These are phyloP conservation scores for Clupea harengus DNA, from an alignment of 2,113 vertebrate genomes.

Conservation along the genomic window DNA sequence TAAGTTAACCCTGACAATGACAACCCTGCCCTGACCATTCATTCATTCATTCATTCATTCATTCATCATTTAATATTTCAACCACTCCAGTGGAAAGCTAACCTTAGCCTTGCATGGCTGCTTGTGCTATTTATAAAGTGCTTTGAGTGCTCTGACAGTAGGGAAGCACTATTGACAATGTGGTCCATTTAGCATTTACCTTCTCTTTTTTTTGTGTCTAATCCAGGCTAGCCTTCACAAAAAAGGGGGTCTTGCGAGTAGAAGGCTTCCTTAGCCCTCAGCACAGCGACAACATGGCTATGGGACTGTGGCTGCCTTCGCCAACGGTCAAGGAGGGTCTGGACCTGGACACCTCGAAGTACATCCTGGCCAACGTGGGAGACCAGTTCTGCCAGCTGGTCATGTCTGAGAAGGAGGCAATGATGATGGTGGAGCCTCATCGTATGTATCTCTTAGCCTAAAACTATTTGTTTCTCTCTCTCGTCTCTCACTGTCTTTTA, in stretches of 20 bases:
- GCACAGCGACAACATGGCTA: constrained; percentile 94
- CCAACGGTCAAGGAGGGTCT: constrained; percentile 85
- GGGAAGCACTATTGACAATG: too few relatives aligned
- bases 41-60: too few relatives aligned
- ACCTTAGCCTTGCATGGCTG: too few relatives aligned
- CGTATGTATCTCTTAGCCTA: constrained; percentile 74
- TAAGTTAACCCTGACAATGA: too few relatives aligned
- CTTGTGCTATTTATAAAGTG: too few relatives aligned
- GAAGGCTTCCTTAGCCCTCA: constrained; percentile 96
- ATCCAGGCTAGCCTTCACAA: constrained; percentile 89
- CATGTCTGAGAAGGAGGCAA: constrained; percentile 98
- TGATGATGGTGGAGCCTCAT: constrained; percentile 99
- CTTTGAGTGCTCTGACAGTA: too few relatives aligned
- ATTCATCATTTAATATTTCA: too few relatives aligned
- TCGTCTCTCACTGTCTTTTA: background rate
- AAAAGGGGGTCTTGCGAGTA: constrained; percentile 92
- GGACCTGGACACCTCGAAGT: constrained; percentile 97
- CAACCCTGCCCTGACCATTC: too few relatives aligned
- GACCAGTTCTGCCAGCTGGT: constrained; percentile 98
- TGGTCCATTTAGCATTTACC: background rate
- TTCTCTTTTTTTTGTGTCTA: background rate
- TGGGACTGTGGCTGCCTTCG: constrained; percentile 95
- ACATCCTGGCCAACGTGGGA: constrained; percentile 96
- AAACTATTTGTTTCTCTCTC: background rate
- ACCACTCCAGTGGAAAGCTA: too few relatives aligned